phyloP scores from a whole-genome alignment of 2,888 invertebrate genomes.

The Escarpia spicata region DNA sequence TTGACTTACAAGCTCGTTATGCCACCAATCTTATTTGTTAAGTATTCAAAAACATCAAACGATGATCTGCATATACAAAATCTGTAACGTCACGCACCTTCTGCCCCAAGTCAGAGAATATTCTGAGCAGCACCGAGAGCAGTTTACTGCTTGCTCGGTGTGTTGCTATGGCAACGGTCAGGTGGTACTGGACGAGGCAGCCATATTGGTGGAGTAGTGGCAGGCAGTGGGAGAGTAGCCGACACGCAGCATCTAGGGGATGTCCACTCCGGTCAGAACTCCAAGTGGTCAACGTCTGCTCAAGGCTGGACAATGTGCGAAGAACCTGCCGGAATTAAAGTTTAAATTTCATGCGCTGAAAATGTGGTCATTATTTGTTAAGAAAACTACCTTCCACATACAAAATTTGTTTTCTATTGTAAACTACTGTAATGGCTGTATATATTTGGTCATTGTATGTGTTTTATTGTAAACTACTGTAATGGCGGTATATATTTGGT shows the following conservation, averaged over 20 bases:
- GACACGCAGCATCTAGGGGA: neutral
- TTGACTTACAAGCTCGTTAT: no score
- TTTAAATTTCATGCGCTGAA: neutral
- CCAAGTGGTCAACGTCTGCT: neutral
- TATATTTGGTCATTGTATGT: no score
- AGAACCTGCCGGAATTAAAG: neutral
- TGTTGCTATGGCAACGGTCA: conserved; percentile 81
- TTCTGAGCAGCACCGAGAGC: conserved; percentile 81
- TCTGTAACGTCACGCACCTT: conserved; percentile 67
- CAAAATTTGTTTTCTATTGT: no score
- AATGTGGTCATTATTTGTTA: no score
- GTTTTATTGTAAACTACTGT: no score
- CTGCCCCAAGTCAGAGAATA: conserved; percentile 85
- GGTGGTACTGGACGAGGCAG: conserved; percentile 80
- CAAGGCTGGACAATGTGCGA: neutral
- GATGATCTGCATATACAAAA: no score
- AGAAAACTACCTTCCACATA: no score
- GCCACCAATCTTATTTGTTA: no score
- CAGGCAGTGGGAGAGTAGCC: conserved; percentile 29
- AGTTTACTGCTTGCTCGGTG: conserved; percentile 85
- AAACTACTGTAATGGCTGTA: no score
- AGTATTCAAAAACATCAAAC: no score
- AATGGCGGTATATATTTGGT: no score
- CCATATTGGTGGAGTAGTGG: conserved; percentile 83
- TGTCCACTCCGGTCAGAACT: neutral